Evolutionary conservation across 2,888 invertebrate genomes (phyloP).

Genomic region (Polydrusus cervinus): DNA sequence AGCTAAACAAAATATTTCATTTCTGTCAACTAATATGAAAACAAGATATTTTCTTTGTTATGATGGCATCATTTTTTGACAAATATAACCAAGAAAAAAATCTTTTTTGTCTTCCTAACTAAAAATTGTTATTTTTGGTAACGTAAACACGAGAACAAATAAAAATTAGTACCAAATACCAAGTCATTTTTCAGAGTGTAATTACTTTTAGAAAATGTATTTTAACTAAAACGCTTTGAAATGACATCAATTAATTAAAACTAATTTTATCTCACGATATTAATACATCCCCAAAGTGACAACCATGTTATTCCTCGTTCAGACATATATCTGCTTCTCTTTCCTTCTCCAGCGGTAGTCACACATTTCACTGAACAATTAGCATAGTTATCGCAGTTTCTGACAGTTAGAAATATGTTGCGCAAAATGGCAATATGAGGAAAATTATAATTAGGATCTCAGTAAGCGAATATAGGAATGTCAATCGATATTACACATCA

Average conservation of each 20-base stretch:
- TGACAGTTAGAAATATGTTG: conserved; percentile 24
- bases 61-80: too few species aligned
- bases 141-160: too few species aligned
- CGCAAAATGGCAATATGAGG: conserved; percentile 18
- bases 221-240: background rate
- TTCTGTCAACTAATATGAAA: too few species aligned
- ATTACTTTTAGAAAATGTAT: too few species aligned
- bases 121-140: too few species aligned
- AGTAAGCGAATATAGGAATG: conserved; percentile 1
- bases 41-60: too few species aligned
- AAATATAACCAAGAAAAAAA: too few species aligned
- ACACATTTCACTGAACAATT: conserved; percentile 28
- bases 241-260: conserved; percentile 16
- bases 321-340: conserved; percentile 8
- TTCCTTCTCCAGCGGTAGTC: conserved; percentile 12
- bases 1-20: too few species aligned
- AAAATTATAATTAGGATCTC: conserved; percentile 10
- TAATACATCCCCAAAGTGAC: conserved; percentile 3
- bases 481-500: background rate
- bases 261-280: conserved; percentile 6
- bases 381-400: conserved; percentile 25
- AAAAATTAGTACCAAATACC: too few species aligned
- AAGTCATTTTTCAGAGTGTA: too few species aligned
- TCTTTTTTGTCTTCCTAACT: too few species aligned
- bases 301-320: conserved; percentile 3